phyloP scores from a whole-genome alignment of 2,113 vertebrate species.

The Zootoca vivipara region DNA sequence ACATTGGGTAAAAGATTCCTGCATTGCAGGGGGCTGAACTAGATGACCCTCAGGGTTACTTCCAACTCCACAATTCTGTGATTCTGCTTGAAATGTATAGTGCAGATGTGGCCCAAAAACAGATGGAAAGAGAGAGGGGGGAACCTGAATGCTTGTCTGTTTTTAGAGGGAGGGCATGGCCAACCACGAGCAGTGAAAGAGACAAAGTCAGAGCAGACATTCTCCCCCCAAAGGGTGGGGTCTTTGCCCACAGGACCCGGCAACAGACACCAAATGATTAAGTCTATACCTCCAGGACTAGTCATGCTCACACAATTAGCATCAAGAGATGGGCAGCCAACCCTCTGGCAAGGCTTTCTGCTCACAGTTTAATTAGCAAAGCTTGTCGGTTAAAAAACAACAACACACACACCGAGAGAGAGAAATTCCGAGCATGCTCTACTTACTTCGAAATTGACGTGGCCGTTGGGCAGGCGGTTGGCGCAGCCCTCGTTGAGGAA shows the following conservation, averaged over 20 bases:
- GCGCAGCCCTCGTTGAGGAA: constrained; percentile 94
- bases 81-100: no score
- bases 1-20: no score
- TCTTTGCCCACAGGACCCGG: not conserved
- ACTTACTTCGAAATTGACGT: constrained; percentile 92
- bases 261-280: not conserved
- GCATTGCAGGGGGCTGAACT: no score
- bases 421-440: not conserved
- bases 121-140: no score
- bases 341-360: not conserved
- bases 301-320: not conserved
- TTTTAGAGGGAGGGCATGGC: not conserved
- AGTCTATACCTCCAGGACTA: not conserved
- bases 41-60: no score
- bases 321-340: not conserved
- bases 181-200: no score
- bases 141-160: not conserved
- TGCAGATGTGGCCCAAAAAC: no score
- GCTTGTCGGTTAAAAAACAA: not conserved
- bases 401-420: no score
- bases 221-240: not conserved
- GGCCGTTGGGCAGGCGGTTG: constrained; percentile 88
- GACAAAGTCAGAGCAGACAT: no score
- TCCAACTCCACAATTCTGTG: no score
- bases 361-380: not conserved